These are phyloP conservation scores for Apogon hyalosoma DNA, from an alignment of 2,797 vertebrate species.

Conservation along the genomic window DNA sequence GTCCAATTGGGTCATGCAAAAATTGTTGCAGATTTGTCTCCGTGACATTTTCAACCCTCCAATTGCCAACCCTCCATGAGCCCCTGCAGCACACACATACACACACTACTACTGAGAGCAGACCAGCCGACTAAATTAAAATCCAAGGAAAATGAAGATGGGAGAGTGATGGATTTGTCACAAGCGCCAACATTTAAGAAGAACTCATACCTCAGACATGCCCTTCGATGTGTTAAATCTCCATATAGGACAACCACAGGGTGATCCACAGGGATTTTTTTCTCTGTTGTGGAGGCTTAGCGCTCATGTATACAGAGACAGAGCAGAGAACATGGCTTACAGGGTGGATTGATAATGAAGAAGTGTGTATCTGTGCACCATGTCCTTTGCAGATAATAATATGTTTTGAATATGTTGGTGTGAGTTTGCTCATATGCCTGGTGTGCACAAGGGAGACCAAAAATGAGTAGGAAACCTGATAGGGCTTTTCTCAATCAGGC, in stretches of 20 bases:
- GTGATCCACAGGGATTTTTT: slow-evolving; percentile 17
- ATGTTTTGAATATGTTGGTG: slow-evolving; percentile 22
- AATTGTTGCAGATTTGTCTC: slow-evolving; percentile 41
- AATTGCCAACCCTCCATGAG: slow-evolving; percentile 17
- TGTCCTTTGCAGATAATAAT: slow-evolving; percentile 24
- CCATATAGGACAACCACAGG: slow-evolving; percentile 6
- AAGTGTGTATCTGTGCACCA: neutral
- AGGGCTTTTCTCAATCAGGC: slow-evolving; percentile 53
- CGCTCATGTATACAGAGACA: neutral
- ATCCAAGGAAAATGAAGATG: slow-evolving; percentile 27
- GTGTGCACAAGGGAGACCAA: slow-evolving; percentile 28
- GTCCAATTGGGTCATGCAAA: slow-evolving; percentile 38
- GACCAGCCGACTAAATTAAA: slow-evolving; percentile 21
- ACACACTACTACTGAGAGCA: neutral
- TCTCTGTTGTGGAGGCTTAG: neutral
- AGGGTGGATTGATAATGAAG: neutral
- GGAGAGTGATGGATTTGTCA: slow-evolving; percentile 32
- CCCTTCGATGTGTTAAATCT: slow-evolving; percentile 14
- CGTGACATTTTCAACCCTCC: slow-evolving; percentile 20
- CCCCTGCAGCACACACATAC: slow-evolving; percentile 5
- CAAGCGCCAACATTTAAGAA: slow-evolving; percentile 52
- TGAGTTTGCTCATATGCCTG: slow-evolving; percentile 14
- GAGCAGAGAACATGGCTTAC: neutral
- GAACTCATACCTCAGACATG: neutral
- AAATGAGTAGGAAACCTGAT: slow-evolving; percentile 63